phyloP scores from a whole-genome alignment of 2,113 vertebrate species.

The Martes martes region DNA sequence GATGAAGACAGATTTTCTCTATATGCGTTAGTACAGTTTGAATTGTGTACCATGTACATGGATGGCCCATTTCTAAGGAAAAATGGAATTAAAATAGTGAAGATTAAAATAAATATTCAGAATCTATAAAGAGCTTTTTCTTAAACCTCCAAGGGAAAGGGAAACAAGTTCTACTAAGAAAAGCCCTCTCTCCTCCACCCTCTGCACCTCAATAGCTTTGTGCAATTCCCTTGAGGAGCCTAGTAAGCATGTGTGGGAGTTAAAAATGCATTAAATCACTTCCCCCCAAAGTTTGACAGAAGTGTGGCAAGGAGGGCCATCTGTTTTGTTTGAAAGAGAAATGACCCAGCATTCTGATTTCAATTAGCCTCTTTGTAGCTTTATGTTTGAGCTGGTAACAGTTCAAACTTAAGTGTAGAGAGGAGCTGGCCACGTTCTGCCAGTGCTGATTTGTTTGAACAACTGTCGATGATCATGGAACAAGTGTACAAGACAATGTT shows the following conservation, averaged over 20 bases:
- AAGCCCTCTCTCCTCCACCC: not conserved
- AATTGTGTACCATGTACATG: not conserved
- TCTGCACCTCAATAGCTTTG: not conserved
- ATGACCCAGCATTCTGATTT: slow-evolving; percentile 69
- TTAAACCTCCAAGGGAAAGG: slow-evolving; percentile 14
- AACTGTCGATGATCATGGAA: slow-evolving; percentile 17
- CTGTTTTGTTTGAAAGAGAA: slow-evolving; percentile 70
- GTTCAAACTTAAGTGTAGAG: slow-evolving; percentile 42
- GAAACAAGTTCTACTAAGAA: not conserved
- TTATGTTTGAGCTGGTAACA: slow-evolving; percentile 45
- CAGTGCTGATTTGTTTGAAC: slow-evolving; percentile 61
- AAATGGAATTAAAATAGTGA: not conserved
- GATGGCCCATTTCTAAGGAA: not conserved
- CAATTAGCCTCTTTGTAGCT: slow-evolving; percentile 76
- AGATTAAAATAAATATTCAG: slow-evolving; percentile 10
- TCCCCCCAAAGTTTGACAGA: slow-evolving; percentile 30
- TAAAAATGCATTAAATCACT: not conserved
- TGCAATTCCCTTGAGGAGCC: not conserved
- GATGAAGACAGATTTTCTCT: not conserved
- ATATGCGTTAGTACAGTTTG: not conserved
- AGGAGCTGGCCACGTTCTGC: slow-evolving; percentile 49
- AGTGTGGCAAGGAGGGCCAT: slow-evolving; percentile 62
- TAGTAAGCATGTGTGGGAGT: slow-evolving; percentile 45
- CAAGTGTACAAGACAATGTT: not conserved
- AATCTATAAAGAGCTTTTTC: not conserved